phyloP scores from a whole-genome alignment of 2,797 vertebrate genomes.

The Telmatherina bonti region DNA sequence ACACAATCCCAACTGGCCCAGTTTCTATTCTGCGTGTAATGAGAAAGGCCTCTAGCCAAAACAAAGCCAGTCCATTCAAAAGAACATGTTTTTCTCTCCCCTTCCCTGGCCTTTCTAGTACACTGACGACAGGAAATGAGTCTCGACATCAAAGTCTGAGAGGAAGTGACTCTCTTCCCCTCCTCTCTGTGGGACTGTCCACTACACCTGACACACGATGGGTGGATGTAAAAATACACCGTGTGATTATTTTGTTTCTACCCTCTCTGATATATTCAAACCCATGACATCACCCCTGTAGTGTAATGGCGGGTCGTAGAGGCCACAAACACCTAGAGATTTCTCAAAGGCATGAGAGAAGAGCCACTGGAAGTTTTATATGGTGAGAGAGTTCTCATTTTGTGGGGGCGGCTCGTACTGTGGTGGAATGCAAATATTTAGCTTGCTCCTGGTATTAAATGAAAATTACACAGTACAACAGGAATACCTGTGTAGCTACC shows the following conservation, averaged over 20 bases:
- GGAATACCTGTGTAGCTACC: slow-evolving; percentile 76
- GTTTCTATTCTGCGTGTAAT: slow-evolving; percentile 62
- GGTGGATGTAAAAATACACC: slow-evolving; percentile 16
- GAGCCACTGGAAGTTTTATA: slow-evolving; percentile 43
- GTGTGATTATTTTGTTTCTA: slow-evolving; percentile 20
- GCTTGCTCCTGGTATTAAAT: slow-evolving; percentile 69
- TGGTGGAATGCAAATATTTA: slow-evolving; percentile 81
- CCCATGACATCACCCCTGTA: slow-evolving; percentile 47
- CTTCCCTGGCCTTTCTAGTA: slow-evolving; percentile 57
- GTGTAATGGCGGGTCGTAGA: slow-evolving; percentile 44
- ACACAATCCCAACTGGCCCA: slow-evolving; percentile 54
- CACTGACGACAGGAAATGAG: slow-evolving; percentile 76
- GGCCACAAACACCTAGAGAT: slow-evolving; percentile 35
- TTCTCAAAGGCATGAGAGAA: slow-evolving; percentile 33
- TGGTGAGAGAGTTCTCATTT: slow-evolving; percentile 45
- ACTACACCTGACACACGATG: slow-evolving; percentile 62
- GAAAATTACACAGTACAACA: slow-evolving; percentile 74
- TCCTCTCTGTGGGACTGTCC: slow-evolving; percentile 45
- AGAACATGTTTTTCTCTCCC: slow-evolving; percentile 48
- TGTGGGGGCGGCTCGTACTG: slow-evolving; percentile 50
- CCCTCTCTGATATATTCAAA: slow-evolving; percentile 21
- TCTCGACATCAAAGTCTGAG: slow-evolving; percentile 71
- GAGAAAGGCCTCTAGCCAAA: slow-evolving; percentile 69
- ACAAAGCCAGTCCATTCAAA: slow-evolving; percentile 64
- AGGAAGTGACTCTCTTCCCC: slow-evolving; percentile 72